Percentiles rank a stretch among this genome's conserved stretches.
Conservation (phyloP, 2,797 vertebrate genomes). For the Scolopax rusticola region DNA sequence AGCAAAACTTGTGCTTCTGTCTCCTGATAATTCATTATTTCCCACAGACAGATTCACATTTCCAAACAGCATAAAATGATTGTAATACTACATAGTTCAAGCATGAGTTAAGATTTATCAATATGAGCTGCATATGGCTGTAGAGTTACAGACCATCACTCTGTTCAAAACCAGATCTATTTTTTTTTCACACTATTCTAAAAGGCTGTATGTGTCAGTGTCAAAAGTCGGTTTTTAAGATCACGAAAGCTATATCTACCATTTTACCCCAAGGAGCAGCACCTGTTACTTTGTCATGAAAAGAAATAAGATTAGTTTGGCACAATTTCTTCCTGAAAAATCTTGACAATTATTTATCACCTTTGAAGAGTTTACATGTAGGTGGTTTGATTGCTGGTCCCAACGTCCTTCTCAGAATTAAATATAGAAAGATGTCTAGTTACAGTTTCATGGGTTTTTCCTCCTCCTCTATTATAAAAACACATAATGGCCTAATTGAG, state of each 20-base stretch:
- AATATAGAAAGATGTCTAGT: neutral
- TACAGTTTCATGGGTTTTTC: neutral
- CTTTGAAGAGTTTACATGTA: neutral
- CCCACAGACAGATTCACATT: neutral
- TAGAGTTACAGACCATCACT: neutral
- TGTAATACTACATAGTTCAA: neutral
- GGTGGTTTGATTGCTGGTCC: neutral
- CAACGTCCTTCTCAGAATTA: neutral
- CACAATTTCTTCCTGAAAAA: neutral
- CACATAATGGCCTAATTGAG: neutral
- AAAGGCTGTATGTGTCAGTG: neutral
- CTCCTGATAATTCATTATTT: neutral
- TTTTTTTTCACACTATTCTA: neutral
- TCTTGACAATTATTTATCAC: neutral
- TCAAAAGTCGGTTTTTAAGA: neutral
- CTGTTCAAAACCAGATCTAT: neutral
- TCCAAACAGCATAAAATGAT: neutral
- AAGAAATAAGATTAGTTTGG: neutral
- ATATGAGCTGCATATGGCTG: neutral
- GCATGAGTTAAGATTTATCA: neutral
- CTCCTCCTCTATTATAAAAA: neutral
- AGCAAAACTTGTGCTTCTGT: neutral
- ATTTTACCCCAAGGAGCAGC: neutral
- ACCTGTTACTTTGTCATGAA: neutral
- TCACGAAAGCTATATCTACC: neutral